A percentile compares a stretch with the other conserved stretches of the same genome.
These are phyloP conservation scores for Coranthus polyacanthus DNA, from an alignment of 2,797 vertebrate species.

Conservation along the genomic window DNA sequence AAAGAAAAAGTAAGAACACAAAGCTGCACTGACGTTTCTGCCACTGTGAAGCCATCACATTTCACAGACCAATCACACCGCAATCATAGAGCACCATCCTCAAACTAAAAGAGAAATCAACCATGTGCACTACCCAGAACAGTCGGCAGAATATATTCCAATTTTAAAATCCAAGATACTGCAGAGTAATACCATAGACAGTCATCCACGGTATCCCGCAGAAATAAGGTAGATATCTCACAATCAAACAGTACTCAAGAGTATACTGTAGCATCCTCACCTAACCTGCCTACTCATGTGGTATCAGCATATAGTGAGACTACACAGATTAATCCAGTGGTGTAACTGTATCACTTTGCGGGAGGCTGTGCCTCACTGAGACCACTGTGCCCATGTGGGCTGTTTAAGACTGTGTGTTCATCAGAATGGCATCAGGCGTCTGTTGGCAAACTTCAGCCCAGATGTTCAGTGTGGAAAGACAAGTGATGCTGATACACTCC, in stretches of 20 bases:
- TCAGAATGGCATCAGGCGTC: conserved; percentile 62
- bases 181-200: conserved; percentile 27
- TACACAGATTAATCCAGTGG: conserved; percentile 44
- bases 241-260: conserved; percentile 13
- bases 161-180: conserved; percentile 1
- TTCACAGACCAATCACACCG: conserved; percentile 34
- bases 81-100: conserved; percentile 23
- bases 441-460: conserved; percentile 75
- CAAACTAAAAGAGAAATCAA: conserved; percentile 27
- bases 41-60: conserved; percentile 5
- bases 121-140: conserved; percentile 15
- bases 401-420: conserved; percentile 70
- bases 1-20: conserved; percentile 5
- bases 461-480: conserved; percentile 68
- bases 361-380: conserved; percentile 27
- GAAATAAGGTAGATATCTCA: conserved; percentile 21
- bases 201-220: conserved; percentile 10
- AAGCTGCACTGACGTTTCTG: conserved; percentile 14
- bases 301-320: conserved; percentile 36
- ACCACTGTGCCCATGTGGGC: conserved; percentile 52
- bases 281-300: conserved; percentile 49
- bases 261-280: conserved; percentile 3
- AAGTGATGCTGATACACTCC: conserved; percentile 50
- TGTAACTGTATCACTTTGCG: conserved; percentile 25
- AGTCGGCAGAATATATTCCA: conserved; percentile 23